Percentiles rank a stretch among this genome's conserved stretches.
These are phyloP conservation scores for Chelmon rostratus DNA, from an alignment of 2,797 vertebrate species.

Conservation along the genomic window DNA sequence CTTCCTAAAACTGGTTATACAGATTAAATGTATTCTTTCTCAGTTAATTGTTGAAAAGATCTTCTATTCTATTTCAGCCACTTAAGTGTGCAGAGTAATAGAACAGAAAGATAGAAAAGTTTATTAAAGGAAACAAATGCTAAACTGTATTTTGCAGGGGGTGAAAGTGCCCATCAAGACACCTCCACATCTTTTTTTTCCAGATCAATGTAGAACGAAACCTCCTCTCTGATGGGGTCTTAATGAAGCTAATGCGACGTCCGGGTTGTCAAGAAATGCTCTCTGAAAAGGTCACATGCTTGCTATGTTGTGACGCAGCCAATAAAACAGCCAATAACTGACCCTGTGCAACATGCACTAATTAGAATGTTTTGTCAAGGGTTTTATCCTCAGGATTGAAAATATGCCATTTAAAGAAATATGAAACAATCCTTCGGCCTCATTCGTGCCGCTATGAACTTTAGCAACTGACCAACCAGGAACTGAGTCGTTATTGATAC, in stretches of 20 bases:
- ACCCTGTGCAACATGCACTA: slow-evolving; percentile 58
- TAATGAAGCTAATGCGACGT: slow-evolving; percentile 34
- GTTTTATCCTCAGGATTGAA: slow-evolving; percentile 45
- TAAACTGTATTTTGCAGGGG: neutral
- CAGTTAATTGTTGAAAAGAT: neutral
- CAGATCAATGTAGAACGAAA: slow-evolving; percentile 17
- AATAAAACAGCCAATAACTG: slow-evolving; percentile 74
- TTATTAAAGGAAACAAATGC: neutral
- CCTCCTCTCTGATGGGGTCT: slow-evolving; percentile 25
- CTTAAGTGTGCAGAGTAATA: neutral
- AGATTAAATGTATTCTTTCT: neutral
- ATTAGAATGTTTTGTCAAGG: slow-evolving; percentile 56
- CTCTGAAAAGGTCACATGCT: slow-evolving; percentile 76
- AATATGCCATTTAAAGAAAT: slow-evolving; percentile 26
- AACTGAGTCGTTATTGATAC: slow-evolving; percentile 4
- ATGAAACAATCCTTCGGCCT: slow-evolving; percentile 5
- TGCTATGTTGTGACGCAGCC: slow-evolving; percentile 61
- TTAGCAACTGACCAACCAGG: neutral
- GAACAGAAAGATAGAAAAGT: neutral
- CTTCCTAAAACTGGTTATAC: neutral
- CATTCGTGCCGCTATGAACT: slow-evolving; percentile 1
- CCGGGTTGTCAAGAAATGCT: slow-evolving; percentile 62
- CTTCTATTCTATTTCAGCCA: neutral
- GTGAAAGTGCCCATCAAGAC: neutral
- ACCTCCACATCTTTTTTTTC: neutral